Conservation (phyloP, 1,140 invertebrate species). For the Nephila pilipes region DNA sequence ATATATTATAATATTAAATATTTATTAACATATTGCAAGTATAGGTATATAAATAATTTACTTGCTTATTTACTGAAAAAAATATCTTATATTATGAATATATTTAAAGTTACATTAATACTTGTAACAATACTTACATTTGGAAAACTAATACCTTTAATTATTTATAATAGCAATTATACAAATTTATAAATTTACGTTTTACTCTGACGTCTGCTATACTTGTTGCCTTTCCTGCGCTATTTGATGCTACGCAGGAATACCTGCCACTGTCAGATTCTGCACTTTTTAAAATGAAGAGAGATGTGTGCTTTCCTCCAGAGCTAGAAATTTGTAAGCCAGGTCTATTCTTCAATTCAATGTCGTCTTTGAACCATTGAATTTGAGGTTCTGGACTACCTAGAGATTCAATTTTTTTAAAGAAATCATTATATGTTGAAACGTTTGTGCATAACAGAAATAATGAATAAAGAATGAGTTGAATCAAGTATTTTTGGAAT, state of each 20-base stretch:
- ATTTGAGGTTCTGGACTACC: constrained; percentile 91
- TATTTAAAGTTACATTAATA: too few relatives aligned
- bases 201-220: constrained; percentile 85
- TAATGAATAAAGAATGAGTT: too few relatives aligned
- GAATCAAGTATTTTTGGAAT: too few relatives aligned
- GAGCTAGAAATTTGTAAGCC: constrained; percentile 83
- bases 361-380: constrained; percentile 89
- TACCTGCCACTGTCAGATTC: constrained; percentile 87
- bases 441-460: neutral
- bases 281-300: constrained; percentile 88
- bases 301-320: constrained; percentile 85
- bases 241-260: constrained; percentile 87
- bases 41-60: too few relatives aligned
- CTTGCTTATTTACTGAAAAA: too few relatives aligned
- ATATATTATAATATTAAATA: too few relatives aligned
- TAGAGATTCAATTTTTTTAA: constrained; percentile 82
- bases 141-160: too few relatives aligned
- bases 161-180: too few relatives aligned
- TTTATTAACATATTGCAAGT: too few relatives aligned
- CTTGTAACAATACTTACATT: too few relatives aligned
- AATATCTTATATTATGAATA: too few relatives aligned
- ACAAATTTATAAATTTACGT: constrained; percentile 74
- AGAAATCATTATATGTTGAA: neutral
- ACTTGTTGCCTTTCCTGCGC: constrained; percentile 87
- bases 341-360: constrained; percentile 81